Conservation (phyloP, 2,797 vertebrate genomes). For the Aythya fuligula region DNA sequence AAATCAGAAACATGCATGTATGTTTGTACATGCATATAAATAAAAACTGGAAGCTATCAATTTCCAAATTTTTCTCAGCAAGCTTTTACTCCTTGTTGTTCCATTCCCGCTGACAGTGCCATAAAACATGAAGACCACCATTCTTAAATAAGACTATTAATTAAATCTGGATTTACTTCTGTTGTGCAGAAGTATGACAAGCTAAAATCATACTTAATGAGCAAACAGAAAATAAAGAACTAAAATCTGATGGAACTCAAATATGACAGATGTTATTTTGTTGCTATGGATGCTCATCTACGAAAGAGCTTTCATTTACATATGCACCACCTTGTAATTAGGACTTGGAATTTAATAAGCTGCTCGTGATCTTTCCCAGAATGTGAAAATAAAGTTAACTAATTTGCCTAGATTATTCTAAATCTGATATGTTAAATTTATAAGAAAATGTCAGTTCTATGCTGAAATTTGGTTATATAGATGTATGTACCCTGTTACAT, state of each 20-base stretch:
- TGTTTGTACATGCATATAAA: not conserved
- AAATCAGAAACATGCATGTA: not conserved
- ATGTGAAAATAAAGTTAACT: not conserved
- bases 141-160: not conserved
- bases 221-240: not conserved
- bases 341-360: not conserved
- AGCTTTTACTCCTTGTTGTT: not conserved
- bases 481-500: no score
- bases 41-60: not conserved
- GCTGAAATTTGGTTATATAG: not conserved
- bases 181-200: not conserved
- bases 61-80: not conserved
- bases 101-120: not conserved
- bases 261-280: not conserved
- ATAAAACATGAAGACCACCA: not conserved
- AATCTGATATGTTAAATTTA: not conserved
- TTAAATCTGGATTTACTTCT: not conserved
- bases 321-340: not conserved
- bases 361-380: not conserved
- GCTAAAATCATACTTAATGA: not conserved
- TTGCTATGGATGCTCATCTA: not conserved
- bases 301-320: not conserved
- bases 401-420: not conserved
- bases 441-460: not conserved
- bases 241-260: not conserved